A percentile compares a stretch with the other conserved stretches of the same genome.
Evolutionary conservation across 2,113 vertebrate genomes (phyloP).

Genomic region (Eira barbara): DNA sequence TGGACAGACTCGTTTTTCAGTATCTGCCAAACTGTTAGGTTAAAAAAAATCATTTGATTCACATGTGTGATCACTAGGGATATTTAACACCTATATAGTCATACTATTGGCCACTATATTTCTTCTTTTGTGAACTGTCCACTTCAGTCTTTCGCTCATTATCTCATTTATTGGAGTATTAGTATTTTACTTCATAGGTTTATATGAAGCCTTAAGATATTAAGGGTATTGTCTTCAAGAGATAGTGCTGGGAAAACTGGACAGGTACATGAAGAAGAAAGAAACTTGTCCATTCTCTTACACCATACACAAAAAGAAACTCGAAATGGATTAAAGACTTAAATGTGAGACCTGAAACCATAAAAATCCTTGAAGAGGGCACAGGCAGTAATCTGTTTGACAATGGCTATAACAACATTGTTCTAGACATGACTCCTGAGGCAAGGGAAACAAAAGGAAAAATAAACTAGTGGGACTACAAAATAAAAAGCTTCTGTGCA

Average conservation of each 20-base stretch:
- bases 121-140: slow-evolving; percentile 25
- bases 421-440: neutral
- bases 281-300: neutral
- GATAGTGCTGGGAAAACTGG: neutral
- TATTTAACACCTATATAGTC: neutral
- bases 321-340: neutral
- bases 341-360: neutral
- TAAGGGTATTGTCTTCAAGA: neutral
- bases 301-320: neutral
- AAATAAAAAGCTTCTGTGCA: no score
- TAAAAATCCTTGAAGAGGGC: neutral
- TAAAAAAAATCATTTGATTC: slow-evolving; percentile 15
- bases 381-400: neutral
- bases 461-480: no score
- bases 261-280: neutral
- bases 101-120: neutral
- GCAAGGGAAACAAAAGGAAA: neutral
- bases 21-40: slow-evolving; percentile 21
- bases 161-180: neutral
- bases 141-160: slow-evolving; percentile 13
- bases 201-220: neutral
- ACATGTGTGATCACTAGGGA: neutral
- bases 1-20: neutral
- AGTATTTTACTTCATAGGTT: slow-evolving; percentile 36
- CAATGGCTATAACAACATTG: neutral